A percentile compares a stretch with the other conserved stretches of the same genome.
Evolutionary conservation across 1,140 invertebrate genomes (phyloP).

Genomic region (Temnothorax longispinosus): DNA sequence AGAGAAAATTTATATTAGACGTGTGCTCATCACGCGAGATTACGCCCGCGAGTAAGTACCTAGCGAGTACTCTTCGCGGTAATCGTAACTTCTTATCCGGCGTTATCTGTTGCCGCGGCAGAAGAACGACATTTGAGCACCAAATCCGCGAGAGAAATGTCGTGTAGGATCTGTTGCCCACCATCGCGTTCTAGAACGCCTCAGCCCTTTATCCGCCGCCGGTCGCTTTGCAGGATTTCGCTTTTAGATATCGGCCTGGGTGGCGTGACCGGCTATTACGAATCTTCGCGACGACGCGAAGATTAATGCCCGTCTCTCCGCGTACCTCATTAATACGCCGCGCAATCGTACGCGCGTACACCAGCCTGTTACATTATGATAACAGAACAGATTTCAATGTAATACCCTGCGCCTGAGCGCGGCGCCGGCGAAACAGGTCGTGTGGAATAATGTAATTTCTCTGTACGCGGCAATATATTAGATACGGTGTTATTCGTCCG

Average conservation of each 20-base stretch:
- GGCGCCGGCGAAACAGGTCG: not conserved
- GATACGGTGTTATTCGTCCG: constrained; percentile 9
- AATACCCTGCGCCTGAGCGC: constrained; percentile 47
- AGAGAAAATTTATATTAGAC: constrained; percentile 54
- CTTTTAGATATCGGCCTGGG: constrained; percentile 68
- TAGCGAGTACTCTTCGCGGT: not conserved
- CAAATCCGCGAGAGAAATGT: constrained; percentile 4
- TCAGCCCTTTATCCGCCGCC: constrained; percentile 44
- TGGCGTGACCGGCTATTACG: constrained; percentile 61
- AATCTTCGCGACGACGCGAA: constrained; percentile 53
- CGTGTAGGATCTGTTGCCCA: too few relatives aligned
- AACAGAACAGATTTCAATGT: constrained; percentile 65
- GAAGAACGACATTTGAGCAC: not conserved
- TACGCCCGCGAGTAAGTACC: constrained; percentile 20
- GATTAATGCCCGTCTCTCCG: constrained; percentile 67
- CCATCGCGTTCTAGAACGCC: constrained; percentile 60
- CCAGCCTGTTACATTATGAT: constrained; percentile 66
- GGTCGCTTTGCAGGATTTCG: constrained; percentile 66
- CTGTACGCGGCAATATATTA: constrained; percentile 55
- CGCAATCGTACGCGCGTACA: constrained; percentile 44
- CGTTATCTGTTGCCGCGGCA: constrained; percentile 3
- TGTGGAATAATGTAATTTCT: constrained; percentile 62
- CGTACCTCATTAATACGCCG: constrained; percentile 66
- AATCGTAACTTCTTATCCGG: constrained; percentile 19
- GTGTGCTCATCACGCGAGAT: constrained; percentile 37